Evolutionary conservation across 2,797 vertebrate genomes (phyloP).

Genomic region (Ispidina lecontei): DNA sequence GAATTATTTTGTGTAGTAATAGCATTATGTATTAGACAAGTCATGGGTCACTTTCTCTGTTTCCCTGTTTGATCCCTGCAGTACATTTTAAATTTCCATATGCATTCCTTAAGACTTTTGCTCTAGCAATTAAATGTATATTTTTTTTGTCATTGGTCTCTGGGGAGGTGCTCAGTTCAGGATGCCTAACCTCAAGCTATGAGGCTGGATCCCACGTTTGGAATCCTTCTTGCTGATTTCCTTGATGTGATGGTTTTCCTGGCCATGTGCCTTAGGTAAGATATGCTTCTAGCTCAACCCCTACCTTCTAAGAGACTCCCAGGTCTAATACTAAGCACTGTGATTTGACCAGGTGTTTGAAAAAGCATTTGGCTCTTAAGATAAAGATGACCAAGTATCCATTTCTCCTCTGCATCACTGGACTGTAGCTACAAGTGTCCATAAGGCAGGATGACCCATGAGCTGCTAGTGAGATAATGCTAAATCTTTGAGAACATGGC

Average conservation of each 20-base stretch:
- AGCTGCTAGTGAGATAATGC: not conserved
- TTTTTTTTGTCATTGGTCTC: not conserved
- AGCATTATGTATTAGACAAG: not conserved
- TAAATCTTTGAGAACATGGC: not conserved
- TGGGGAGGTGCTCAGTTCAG: not conserved
- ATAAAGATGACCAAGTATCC: not conserved
- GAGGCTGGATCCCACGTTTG: not conserved
- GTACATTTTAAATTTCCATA: not conserved
- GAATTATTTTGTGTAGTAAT: not conserved
- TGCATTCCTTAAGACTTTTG: not conserved
- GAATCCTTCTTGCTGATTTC: not conserved
- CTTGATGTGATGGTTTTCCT: not conserved
- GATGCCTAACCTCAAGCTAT: not conserved
- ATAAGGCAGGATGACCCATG: not conserved
- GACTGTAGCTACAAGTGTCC: not conserved
- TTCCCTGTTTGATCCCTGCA: not conserved
- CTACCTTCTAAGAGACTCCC: not conserved
- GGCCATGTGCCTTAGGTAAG: not conserved
- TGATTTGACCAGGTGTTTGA: not conserved
- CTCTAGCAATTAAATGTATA: not conserved
- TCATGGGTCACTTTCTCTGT: not conserved
- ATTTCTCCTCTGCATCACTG: rapidly evolving
- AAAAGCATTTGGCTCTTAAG: not conserved
- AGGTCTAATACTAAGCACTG: not conserved
- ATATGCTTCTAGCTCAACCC: not conserved